Conservation (phyloP, 2,797 vertebrate species). For the Gallirallus australis region DNA sequence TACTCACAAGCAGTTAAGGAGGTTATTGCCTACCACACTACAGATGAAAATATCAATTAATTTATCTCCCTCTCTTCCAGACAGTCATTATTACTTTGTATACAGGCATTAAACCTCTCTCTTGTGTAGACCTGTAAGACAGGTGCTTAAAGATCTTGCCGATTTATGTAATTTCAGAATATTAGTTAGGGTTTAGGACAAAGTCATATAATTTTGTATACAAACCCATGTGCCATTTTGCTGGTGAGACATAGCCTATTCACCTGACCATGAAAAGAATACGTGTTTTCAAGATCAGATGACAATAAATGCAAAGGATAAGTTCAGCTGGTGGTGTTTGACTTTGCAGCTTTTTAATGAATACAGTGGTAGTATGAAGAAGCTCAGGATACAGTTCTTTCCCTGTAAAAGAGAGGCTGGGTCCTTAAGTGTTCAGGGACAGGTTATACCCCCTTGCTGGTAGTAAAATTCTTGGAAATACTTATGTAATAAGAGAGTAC, state of each 20-base stretch:
- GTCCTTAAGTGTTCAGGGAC: neutral
- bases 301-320: neutral
- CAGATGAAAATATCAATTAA: neutral
- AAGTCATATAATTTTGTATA: neutral
- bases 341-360: neutral
- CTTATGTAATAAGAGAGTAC: slow-evolving; percentile 1
- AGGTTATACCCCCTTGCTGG: neutral
- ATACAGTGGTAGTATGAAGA: neutral
- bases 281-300: neutral
- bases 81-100: neutral
- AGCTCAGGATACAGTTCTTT: neutral
- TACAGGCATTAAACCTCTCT: neutral
- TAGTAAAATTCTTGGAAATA: slow-evolving; percentile 40
- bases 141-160: neutral
- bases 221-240: neutral
- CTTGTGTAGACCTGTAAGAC: neutral
- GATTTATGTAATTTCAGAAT: neutral
- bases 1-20: neutral
- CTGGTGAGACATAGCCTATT: neutral
- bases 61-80: neutral
- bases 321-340: neutral
- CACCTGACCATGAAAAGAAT: neutral
- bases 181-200: neutral
- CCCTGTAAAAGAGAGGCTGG: neutral
- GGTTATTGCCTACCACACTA: neutral